Evolutionary conservation across 2,113 vertebrate species (phyloP).

Genomic region (Bombycilla garrulus): DNA sequence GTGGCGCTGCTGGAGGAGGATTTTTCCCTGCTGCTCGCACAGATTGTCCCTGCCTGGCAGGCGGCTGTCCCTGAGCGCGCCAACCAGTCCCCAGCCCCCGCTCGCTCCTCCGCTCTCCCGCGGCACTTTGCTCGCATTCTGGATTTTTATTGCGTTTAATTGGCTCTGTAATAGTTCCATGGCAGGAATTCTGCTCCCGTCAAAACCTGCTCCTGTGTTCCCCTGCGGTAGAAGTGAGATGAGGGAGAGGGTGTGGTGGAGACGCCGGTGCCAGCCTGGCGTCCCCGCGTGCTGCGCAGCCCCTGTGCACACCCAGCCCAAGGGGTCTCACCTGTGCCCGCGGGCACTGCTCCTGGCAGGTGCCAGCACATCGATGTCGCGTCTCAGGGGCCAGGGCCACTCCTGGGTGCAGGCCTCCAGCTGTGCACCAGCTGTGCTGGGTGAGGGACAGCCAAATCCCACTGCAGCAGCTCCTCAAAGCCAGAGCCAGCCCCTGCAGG

Average conservation of each 20-base stretch:
- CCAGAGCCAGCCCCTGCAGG: neutral
- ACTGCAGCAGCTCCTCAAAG: neutral
- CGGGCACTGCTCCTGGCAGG: neutral
- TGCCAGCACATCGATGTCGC: accelerated
- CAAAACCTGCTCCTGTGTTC: neutral
- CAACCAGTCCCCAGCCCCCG: neutral
- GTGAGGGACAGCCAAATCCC: no score
- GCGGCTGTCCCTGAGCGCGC: neutral
- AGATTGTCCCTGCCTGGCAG: neutral
- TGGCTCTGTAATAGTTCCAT: neutral
- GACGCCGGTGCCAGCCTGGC: neutral
- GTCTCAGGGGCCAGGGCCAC: neutral
- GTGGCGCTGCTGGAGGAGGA: neutral
- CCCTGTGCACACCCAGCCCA: accelerated
- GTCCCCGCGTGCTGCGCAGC: accelerated
- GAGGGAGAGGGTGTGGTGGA: neutral
- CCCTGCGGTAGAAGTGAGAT: accelerated
- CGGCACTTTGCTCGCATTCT: neutral
- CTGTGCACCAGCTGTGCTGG: neutral
- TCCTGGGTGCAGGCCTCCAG: neutral
- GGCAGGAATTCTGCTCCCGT: neutral
- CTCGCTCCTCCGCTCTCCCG: neutral
- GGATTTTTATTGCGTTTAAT: neutral
- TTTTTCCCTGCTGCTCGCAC: neutral
- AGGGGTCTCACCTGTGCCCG: accelerated